Evolutionary conservation across 2,797 vertebrate species (phyloP).

Genomic region (Otolemur crassicaudatus): DNA sequence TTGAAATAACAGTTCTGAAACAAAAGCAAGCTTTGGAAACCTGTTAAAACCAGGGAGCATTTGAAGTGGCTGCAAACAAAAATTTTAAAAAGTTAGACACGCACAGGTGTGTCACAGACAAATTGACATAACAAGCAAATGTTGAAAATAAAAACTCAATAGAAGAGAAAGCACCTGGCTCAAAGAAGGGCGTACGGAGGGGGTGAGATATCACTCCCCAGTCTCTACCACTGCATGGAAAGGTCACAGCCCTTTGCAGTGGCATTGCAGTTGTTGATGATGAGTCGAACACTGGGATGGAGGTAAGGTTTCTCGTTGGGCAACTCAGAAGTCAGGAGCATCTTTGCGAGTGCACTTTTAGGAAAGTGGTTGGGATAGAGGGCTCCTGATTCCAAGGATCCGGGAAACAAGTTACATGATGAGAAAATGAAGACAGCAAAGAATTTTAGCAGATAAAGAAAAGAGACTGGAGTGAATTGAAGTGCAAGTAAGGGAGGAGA

Average conservation of each 20-base stretch:
- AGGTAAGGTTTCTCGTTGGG: background rate
- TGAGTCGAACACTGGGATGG: background rate
- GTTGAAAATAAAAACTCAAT: constrained; percentile 4
- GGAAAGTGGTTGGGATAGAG: background rate
- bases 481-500: background rate
- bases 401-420: background rate
- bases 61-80: constrained; percentile 16
- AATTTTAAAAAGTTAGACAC: background rate
- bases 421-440: background rate
- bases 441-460: background rate
- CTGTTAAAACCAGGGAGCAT: constrained; percentile 22
- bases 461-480: background rate
- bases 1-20: constrained; percentile 31
- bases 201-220: background rate
- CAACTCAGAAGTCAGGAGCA: background rate
- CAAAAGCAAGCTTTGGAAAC: background rate
- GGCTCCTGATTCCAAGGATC: background rate
- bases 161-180: background rate
- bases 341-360: background rate
- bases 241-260: background rate
- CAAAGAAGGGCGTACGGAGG: background rate
- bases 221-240: background rate
- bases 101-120: background rate
- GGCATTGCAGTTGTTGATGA: background rate
- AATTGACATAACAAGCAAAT: background rate